Conservation (phyloP, 2,797 vertebrate genomes). For the Tolypeutes matacus region DNA sequence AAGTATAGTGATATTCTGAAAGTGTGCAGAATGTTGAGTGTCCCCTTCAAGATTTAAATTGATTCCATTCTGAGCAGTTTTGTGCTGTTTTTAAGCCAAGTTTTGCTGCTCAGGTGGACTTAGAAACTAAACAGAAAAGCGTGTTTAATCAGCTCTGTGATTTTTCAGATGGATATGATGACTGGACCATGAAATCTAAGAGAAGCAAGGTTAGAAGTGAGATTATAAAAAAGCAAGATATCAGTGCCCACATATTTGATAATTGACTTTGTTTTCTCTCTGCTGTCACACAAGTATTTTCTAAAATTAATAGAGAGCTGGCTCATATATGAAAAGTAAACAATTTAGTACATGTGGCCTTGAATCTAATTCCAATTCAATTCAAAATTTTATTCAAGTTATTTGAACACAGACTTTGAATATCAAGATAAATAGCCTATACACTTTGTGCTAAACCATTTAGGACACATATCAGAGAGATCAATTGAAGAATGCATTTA, state of each 20-base stretch:
- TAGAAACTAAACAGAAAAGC: slow-evolving; percentile 6
- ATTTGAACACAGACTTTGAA: slow-evolving; percentile 59
- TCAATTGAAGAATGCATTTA: slow-evolving; percentile 57
- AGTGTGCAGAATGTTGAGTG: not conserved
- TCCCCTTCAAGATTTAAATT: not conserved
- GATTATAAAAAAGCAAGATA: not conserved
- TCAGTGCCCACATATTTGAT: not conserved
- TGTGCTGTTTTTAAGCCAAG: not conserved
- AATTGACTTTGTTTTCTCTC: slow-evolving; percentile 54
- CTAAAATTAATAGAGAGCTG: slow-evolving; percentile 64
- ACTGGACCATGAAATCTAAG: not conserved
- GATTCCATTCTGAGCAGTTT: not conserved
- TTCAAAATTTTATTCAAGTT: slow-evolving; percentile 74
- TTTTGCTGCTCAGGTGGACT: not conserved
- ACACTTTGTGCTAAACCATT: slow-evolving; percentile 58
- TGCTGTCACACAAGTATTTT: slow-evolving; percentile 4
- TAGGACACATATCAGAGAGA: slow-evolving; percentile 67
- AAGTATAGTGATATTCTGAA: not conserved
- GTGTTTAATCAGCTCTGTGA: not conserved
- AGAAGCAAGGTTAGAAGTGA: not conserved
- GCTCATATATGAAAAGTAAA: slow-evolving; percentile 62
- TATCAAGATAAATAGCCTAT: slow-evolving; percentile 73
- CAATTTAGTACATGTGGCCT: not conserved
- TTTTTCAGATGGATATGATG: not conserved
- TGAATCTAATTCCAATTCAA: slow-evolving; percentile 73